Evolutionary conservation across 2,888 invertebrate species (phyloP).

Genomic region (Andrena hattorfiana): DNA sequence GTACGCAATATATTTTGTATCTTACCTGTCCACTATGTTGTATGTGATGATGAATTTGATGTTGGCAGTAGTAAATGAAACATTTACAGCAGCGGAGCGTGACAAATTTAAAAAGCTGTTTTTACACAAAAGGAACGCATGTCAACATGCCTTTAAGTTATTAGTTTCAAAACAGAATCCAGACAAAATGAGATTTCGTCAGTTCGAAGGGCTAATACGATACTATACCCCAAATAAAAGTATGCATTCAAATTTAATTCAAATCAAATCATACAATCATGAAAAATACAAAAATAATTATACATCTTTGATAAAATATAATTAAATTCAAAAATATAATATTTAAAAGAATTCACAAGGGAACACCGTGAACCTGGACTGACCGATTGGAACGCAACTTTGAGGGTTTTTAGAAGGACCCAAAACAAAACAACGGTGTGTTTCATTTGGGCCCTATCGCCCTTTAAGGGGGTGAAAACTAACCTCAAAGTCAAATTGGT

Average conservation of each 20-base stretch:
- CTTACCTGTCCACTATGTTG: conserved; percentile 93
- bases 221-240: conserved; percentile 91
- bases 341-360: too few relatives aligned
- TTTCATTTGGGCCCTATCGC: too few relatives aligned
- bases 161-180: conserved; percentile 92
- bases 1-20: conserved; percentile 94
- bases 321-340: too few relatives aligned
- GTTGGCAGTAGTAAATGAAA: conserved; percentile 96
- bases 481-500: too few relatives aligned
- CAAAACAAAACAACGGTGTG: too few relatives aligned
- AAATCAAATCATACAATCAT: neutral
- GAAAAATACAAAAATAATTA: too few relatives aligned
- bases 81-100: conserved; percentile 94
- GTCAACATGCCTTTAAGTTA: conserved; percentile 92
- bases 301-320: too few relatives aligned
- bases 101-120: conserved; percentile 94
- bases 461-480: too few relatives aligned
- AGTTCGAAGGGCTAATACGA: conserved; percentile 93
- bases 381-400: too few relatives aligned
- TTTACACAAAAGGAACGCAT: conserved; percentile 92
- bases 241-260: conserved; percentile 80
- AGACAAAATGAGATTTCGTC: conserved; percentile 89
- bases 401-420: too few relatives aligned
- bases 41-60: conserved; percentile 97
- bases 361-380: too few relatives aligned